Evolutionary conservation across 2,888 invertebrate genomes (phyloP), one percentile per base, ranked within the genome.

Genomic region (Neoitamus cyanurus): DNA sequence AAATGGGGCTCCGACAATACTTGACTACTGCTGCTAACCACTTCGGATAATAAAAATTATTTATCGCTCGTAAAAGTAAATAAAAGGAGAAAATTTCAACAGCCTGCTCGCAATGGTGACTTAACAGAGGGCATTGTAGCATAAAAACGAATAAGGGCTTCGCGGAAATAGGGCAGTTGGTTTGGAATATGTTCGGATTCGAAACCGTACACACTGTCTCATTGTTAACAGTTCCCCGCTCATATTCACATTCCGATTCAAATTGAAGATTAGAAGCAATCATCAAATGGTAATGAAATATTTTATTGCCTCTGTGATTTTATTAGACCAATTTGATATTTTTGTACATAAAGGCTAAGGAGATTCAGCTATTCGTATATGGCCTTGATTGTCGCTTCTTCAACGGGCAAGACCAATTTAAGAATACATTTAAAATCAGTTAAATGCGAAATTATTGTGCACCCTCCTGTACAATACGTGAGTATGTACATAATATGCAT

Each of bases 221-320:
- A 58, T 58, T 58, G 58, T 58, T 58, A 58, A 20, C 58, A 58
- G 20, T 58, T 58, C 58, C 25, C 58, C 58, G 15, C 58, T 58
- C 20, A 9, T 58, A 20, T 7, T 58, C 58, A 58, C 25, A 58
- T 58, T 58, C 25, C 20, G 58, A 58, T 58, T 25, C 58, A 58
- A 58, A 58, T 58, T 58, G 58, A 58, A 58, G 58, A 58, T 58
- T 58, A 58, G 58, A 58, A 58, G 25, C 58, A 58, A 58, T 58
- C 25, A 58, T 58, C 58, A 58, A 58, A 58, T 58, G 25, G 25
- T 58, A 58, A 58, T 58, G 25, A 58, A 58, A 58, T 58, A 25
- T 58, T 58, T 58, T 58, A 58, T 58, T 58, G 25, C 20, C 58
- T 58, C 58, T 58, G 58, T 58, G 58, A 58, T 58, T 58, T 58